A percentile compares a stretch with the other conserved stretches of the same genome.
Evolutionary conservation across 2,113 vertebrate genomes (phyloP).

Genomic region (Triplophysa siluroides): DNA sequence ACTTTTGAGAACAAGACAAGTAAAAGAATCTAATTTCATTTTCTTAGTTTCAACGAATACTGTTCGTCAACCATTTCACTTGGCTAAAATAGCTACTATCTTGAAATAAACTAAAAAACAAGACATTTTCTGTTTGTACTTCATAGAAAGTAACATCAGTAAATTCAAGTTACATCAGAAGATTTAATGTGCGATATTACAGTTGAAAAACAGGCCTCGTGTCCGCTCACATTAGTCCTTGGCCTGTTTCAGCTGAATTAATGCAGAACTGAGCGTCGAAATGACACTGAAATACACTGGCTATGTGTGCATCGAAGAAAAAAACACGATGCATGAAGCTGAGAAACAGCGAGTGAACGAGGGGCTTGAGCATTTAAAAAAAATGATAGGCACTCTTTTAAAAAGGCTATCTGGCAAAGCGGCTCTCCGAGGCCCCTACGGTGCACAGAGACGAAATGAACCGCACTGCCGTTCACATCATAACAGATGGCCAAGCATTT

Average conservation of each 20-base stretch:
- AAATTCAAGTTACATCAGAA: neutral
- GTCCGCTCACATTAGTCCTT: neutral
- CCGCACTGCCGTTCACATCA: slow-evolving; percentile 33
- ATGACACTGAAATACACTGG: neutral
- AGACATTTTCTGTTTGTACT: too few species aligned
- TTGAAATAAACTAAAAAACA: too few species aligned
- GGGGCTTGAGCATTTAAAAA: slow-evolving; percentile 21
- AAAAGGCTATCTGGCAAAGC: slow-evolving; percentile 4
- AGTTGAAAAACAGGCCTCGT: neutral
- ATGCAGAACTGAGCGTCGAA: slow-evolving; percentile 19
- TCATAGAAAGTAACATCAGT: too few species aligned
- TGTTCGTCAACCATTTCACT: too few species aligned
- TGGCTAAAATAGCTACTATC: too few species aligned
- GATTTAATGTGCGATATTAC: neutral
- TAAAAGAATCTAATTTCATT: too few species aligned
- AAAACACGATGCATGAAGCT: neutral
- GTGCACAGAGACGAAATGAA: slow-evolving; percentile 17
- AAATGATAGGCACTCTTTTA: slow-evolving; percentile 33
- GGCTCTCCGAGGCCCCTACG: neutral
- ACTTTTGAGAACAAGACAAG: too few species aligned
- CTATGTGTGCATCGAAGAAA: neutral
- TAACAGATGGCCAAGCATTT: slow-evolving; percentile 35
- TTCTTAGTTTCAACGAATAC: too few species aligned
- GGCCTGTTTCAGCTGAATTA: neutral
- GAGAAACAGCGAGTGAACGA: neutral